phyloP scores from a whole-genome alignment of 2,888 invertebrate species.

The Cerastis leucographa region DNA sequence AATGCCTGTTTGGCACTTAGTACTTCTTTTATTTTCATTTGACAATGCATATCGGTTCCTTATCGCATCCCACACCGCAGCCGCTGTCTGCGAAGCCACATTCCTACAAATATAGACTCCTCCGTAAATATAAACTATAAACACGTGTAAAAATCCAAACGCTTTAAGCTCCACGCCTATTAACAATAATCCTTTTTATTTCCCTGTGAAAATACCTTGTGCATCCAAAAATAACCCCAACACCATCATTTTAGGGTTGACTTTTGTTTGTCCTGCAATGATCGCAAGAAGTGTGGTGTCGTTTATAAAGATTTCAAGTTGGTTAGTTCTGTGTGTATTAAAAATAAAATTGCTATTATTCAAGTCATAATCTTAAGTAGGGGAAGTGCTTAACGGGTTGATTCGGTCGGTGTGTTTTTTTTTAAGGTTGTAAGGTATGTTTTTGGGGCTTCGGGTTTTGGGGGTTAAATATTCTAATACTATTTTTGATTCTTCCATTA shows the following conservation, averaged over 20 bases:
- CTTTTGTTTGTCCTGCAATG: slow-evolving; percentile 57
- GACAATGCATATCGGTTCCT: slow-evolving; percentile 17
- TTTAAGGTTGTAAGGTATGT: background rate
- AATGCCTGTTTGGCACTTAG: background rate
- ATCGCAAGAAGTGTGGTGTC: slow-evolving; percentile 68
- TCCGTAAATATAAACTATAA: slow-evolving; percentile 77
- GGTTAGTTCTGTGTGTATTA: slow-evolving; percentile 77
- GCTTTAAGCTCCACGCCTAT: slow-evolving; percentile 78
- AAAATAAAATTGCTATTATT: slow-evolving; percentile 81
- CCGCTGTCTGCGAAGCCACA: slow-evolving; percentile 63
- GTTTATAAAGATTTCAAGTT: slow-evolving; percentile 82
- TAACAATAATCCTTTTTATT: slow-evolving; percentile 86
- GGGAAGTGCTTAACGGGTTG: slow-evolving; percentile 51
- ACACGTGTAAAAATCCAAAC: slow-evolving; percentile 80
- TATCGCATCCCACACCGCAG: slow-evolving; percentile 19
- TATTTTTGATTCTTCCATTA: no score
- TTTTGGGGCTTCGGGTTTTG: background rate
- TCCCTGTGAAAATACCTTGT: slow-evolving; percentile 66
- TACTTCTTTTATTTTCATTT: slow-evolving; percentile 5
- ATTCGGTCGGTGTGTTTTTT: slow-evolving; percentile 37
- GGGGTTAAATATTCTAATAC: background rate
- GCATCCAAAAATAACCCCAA: slow-evolving; percentile 63
- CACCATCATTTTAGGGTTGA: slow-evolving; percentile 70
- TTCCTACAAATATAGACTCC: slow-evolving; percentile 73
- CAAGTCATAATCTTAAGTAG: slow-evolving; percentile 74